Base-by-base conservation (phyloP, 92 coral and sea anemone genomes). In the Phenganax stokvisi region DNA sequence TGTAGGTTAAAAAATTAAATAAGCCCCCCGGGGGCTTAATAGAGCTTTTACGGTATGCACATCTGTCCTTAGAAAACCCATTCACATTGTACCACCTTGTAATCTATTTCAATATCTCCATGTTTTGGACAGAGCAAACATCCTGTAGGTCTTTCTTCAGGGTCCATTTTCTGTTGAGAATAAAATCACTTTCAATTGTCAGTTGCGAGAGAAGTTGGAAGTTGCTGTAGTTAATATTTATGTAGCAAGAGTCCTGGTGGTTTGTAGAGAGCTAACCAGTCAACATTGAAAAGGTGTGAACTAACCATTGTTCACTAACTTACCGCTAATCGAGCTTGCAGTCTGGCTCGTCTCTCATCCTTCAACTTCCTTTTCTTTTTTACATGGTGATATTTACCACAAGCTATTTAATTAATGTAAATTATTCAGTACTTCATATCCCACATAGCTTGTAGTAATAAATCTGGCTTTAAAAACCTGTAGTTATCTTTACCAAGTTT, bases 121-220 rank as follows among this genome's bases (percentile, higher is more conserved):
- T 93, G 89, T 81, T 87, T 90, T 30, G 97, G 97, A 30, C 98
- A 93, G 13, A 93, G 87, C 25, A 93, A 77, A 76, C 98, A 93
- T 12, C 98, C 98, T 56, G 98, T 93, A 54, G 98, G 98, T 72
- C 98, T 85, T 68, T 91, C 97, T 85, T 93, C 97, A 82, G 89
- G 92, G 80, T 93, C 98, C 78, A 93, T 82, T 82, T 96, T 86
- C 98, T 93, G 78, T 44, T 13, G 78, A 44, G 60, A 60, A 62
- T 75, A 12, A 37, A 63, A 28, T 59, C 44, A 0, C 55, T 69
- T 6, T 11, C 12, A 3, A 69, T 12, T 6, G 4, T 30, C 51
- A 11, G 25, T 11, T 65, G 9, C 25, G 3, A 12, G 25, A 59
- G 16, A 59, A 20, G 25, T 12, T 59, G 25, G 25, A 59, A 20